Conservation (phyloP, 1,140 invertebrate genomes). For the Drosophila persimilis region DNA sequence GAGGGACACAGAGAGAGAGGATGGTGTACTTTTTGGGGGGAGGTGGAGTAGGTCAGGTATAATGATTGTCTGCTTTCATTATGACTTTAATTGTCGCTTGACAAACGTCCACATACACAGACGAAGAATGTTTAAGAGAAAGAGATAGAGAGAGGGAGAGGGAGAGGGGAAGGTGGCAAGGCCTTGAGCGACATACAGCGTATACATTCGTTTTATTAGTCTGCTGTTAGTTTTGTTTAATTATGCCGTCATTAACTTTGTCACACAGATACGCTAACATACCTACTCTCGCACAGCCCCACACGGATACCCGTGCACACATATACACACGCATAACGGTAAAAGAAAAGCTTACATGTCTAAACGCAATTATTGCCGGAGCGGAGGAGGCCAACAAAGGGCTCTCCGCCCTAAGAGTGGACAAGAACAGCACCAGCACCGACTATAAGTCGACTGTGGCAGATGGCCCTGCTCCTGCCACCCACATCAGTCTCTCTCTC, state of each 20-base stretch:
- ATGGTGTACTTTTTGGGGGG: not conserved
- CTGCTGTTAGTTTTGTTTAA: conserved; percentile 80
- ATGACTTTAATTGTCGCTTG: conserved; percentile 71
- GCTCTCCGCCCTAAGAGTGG: conserved; percentile 4
- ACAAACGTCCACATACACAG: conserved; percentile 36
- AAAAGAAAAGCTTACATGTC: conserved; percentile 76
- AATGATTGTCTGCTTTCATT: conserved; percentile 63
- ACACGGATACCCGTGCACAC: conserved; percentile 7
- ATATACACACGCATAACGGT: conserved; percentile 24
- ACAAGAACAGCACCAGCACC: conserved; percentile 7
- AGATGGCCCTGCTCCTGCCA: not conserved
- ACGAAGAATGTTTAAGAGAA: conserved; percentile 10
- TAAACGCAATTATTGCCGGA: conserved; percentile 70
- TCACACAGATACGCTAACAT: conserved; percentile 38
- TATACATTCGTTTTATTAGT: conserved; percentile 76
- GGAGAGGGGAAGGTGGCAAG: conserved; percentile 15
- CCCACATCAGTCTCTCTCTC: not conserved
- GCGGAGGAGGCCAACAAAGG: conserved; percentile 38
- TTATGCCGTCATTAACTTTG: conserved; percentile 80
- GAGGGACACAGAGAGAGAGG: not conserved
- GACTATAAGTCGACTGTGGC: conserved; percentile 23
- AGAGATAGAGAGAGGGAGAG: not conserved
- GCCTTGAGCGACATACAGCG: conserved; percentile 56
- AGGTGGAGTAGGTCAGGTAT: not conserved
- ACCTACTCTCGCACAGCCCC: conserved; percentile 2